Base-by-base conservation (phyloP, 1,140 invertebrate species). In the Philotrypesis tridentata region DNA sequence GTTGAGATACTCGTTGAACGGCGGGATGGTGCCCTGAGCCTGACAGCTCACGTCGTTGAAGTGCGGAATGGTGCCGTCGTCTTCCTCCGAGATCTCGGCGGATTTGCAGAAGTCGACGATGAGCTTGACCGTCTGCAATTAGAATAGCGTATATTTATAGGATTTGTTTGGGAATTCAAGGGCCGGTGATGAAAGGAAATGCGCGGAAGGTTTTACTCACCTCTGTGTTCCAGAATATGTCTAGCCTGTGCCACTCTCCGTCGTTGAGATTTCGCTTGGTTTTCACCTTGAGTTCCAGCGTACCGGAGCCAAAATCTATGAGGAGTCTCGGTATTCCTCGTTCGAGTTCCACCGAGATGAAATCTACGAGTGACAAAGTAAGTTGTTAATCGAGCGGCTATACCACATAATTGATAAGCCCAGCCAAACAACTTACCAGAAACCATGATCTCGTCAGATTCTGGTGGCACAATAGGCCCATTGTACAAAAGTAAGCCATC, bases 1-100 rank as follows among this genome's bases (percentile, higher is more conserved):
- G 92, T 99, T 99, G 4, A 99, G 92, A 87, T 98, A 99, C 90
- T 98, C 97, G 89, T 98, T 98, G 91, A 99, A 99, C 2, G 97
- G 97, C 17, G 97, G 97, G 83, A 99, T 97, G 0, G 93, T 94
- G 14, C 97, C 97, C 79, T 94, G 94, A 0, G 96, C 96, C 92
- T 99, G 97, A 91, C 98, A 99, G 14, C 94, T 95, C 6, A 94
- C 94, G 82, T 97, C 95, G 87, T 98, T 96, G 88, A 98, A 97
- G 86, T 96, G 94, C 0, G 97, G 95, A 11, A 95, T 94, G 48
- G 95, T 95, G 31, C 97, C 96, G 89, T 98, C 97, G 92, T 98
- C 97, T 86, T 95, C 93, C 92, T 98, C 96, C 77, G 95, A 94
- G 75, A 98, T 95, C 85, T 96, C 94, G 3, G 97, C 97, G 0